Conservation (phyloP, 1,140 invertebrate genomes). For the Teleogryllus occipitalis region DNA sequence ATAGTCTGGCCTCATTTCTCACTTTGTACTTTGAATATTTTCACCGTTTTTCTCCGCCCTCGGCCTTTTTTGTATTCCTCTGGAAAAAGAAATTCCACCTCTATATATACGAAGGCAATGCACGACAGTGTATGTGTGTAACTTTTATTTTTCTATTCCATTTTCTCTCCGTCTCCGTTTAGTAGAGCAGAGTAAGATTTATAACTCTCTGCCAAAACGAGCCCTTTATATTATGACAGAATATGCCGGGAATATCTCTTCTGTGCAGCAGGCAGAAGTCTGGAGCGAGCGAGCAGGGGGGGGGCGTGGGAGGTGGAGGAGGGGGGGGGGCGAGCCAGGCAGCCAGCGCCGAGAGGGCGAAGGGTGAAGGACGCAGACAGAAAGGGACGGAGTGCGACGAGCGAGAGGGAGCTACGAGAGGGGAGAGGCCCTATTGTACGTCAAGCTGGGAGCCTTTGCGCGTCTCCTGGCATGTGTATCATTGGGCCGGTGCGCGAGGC, state of each 20-base stretch:
- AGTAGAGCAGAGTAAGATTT: slow-evolving; percentile 4
- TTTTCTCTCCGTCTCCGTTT: slow-evolving; percentile 3
- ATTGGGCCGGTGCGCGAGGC: background rate
- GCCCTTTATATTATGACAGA: slow-evolving; percentile 4
- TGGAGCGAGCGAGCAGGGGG: background rate
- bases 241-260: slow-evolving; percentile 4
- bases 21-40: slow-evolving; percentile 2
- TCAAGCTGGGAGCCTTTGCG: background rate
- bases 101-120: background rate
- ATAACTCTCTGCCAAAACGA: slow-evolving; percentile 4
- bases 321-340: too few species aligned
- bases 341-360: background rate
- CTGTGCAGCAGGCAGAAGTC: slow-evolving; percentile 2
- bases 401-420: background rate
- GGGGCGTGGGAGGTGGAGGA: too few species aligned
- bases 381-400: background rate
- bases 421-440: background rate
- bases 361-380: background rate
- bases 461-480: slow-evolving; percentile 3
- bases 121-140: background rate
- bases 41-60: background rate
- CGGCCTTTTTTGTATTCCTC: background rate
- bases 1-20: background rate
- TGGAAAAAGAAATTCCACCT: background rate
- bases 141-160: slow-evolving; percentile 6